These are phyloP conservation scores for Paralichthys olivaceus DNA, from an alignment of 2,113 vertebrate genomes.

Conservation along the genomic window DNA sequence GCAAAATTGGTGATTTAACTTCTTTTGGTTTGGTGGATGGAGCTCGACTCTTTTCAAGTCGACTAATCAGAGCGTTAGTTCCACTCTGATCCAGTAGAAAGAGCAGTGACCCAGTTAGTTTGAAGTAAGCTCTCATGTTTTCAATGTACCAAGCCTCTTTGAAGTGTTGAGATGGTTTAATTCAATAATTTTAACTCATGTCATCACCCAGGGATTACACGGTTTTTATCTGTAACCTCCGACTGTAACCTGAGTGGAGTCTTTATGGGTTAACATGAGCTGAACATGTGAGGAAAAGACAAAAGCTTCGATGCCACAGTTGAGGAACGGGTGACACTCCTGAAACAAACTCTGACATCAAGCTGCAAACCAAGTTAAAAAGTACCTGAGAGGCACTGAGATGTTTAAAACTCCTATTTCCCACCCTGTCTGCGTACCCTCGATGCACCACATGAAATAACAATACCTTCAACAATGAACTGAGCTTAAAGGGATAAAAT, in stretches of 20 bases:
- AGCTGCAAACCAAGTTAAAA: constrained; percentile 5
- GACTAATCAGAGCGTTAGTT: constrained; percentile 8
- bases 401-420: constrained; percentile 1
- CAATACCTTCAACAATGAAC: constrained; percentile 47
- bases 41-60: constrained; percentile 2
- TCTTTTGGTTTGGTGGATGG: constrained; percentile 9
- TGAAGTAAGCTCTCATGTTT: constrained; percentile 30
- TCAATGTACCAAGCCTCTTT: constrained; percentile 22
- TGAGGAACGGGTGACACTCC: background rate
- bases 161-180: constrained; percentile 39
- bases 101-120: background rate
- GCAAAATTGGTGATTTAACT: background rate
- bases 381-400: background rate
- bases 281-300: constrained; percentile 25
- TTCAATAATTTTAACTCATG: constrained; percentile 43
- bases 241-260: no score
- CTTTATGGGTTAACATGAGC: constrained; percentile 12
- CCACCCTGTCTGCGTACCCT: constrained; percentile 1
- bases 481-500: constrained; percentile 49
- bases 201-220: constrained; percentile 35
- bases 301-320: background rate
- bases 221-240: constrained; percentile 40
- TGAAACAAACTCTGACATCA: background rate
- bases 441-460: constrained; percentile 53
- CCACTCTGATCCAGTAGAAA: constrained; percentile 14